Evolutionary conservation across 2,113 vertebrate genomes (phyloP).

Genomic region (Rynchops niger): DNA sequence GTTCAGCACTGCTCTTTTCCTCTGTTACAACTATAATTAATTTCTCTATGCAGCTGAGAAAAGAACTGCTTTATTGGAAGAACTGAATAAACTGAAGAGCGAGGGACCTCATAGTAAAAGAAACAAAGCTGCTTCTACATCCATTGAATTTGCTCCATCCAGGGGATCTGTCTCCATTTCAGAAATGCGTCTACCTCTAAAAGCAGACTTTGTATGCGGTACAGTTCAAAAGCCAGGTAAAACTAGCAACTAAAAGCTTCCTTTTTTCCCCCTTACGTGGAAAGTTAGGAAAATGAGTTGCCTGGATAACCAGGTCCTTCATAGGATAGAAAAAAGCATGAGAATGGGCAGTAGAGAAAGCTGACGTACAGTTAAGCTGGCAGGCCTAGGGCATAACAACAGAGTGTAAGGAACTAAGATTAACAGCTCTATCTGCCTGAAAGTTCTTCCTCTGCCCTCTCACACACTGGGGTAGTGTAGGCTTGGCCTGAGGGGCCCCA

Average conservation of each 20-base stretch:
- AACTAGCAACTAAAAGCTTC: not conserved
- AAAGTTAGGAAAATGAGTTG: not conserved
- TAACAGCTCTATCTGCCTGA: not conserved
- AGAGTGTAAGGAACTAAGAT: not conserved
- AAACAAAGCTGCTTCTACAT: constrained; percentile 44
- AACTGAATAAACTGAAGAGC: constrained; percentile 84
- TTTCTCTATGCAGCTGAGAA: constrained; percentile 81
- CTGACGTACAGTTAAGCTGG: not conserved
- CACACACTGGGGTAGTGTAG: not conserved
- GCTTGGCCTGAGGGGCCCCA: not conserved
- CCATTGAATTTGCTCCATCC: constrained; percentile 74
- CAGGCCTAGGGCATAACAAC: not conserved
- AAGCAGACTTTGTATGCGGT: constrained; percentile 94
- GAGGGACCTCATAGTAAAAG: constrained; percentile 76
- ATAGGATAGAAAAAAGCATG: not conserved
- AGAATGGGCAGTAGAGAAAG: not conserved
- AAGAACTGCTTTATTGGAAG: constrained; percentile 83
- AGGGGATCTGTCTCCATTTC: constrained; percentile 87
- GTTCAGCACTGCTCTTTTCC: not conserved
- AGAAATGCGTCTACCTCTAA: constrained; percentile 91
- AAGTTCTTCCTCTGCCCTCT: not conserved
- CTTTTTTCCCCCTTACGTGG: no score
- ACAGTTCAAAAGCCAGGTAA: constrained; percentile 87
- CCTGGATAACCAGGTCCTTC: not conserved
- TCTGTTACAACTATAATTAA: not conserved